Conservation (phyloP, 2,888 invertebrate species). For the Agrilus mali region DNA sequence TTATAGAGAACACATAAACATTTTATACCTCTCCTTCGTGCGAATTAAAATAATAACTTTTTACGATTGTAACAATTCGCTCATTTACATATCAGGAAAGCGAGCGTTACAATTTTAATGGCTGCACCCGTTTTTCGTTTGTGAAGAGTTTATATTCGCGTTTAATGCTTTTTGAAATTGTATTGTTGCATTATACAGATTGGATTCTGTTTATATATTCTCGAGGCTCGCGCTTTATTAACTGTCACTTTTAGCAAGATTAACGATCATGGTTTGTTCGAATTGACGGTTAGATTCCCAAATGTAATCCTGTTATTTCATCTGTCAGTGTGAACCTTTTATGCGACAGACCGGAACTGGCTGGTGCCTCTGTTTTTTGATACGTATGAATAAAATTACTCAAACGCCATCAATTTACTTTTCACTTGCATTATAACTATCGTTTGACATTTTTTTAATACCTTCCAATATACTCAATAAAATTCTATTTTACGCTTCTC, state of each 20-base stretch:
- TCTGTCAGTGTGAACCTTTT: slow-evolving; percentile 13
- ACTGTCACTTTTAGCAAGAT: slow-evolving; percentile 28
- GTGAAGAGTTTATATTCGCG: slow-evolving; percentile 24
- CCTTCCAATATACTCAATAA: too few relatives aligned
- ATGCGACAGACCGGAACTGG: not conserved
- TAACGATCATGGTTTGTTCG: slow-evolving; percentile 14
- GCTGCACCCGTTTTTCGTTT: slow-evolving; percentile 26
- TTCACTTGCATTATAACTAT: too few relatives aligned
- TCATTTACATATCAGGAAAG: slow-evolving; percentile 28
- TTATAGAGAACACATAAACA: slow-evolving; percentile 17
- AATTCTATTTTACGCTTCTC: too few relatives aligned
- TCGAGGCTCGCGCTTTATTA: slow-evolving; percentile 26
- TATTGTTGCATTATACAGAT: slow-evolving; percentile 28
- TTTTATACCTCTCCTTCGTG: slow-evolving; percentile 14
- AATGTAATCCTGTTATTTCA: slow-evolving; percentile 21
- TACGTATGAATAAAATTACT: too few relatives aligned
- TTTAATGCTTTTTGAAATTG: slow-evolving; percentile 26
- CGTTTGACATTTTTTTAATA: not conserved
- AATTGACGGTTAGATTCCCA: slow-evolving; percentile 18
- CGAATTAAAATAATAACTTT: slow-evolving; percentile 25
- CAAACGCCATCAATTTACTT: too few relatives aligned
- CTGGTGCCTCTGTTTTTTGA: too few relatives aligned
- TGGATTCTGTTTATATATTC: slow-evolving; percentile 27
- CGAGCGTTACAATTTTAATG: slow-evolving; percentile 28
- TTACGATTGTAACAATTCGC: slow-evolving; percentile 27